Base-by-base conservation (phyloP, 1,140 invertebrate genomes). In the Coptotermes formosanus region DNA sequence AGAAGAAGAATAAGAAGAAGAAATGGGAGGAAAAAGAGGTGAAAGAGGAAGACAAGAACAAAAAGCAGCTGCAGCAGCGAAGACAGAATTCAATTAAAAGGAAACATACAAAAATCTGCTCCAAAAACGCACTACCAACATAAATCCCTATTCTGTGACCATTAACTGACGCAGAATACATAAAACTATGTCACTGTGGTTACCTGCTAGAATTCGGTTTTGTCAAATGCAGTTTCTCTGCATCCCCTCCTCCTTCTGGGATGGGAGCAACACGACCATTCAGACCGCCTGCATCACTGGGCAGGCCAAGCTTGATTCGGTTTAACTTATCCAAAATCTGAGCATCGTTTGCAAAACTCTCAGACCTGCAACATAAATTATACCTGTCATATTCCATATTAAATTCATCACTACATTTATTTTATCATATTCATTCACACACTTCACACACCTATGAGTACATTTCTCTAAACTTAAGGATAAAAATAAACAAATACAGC, bases 281-380 rank as follows among this genome's bases (percentile, higher is more conserved):
- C 30, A 64, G 12, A 23, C 30, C 21, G 21, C 48, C 30, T 8
- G 48, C 19, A 6, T 84, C 83, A 30, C n/a, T 32, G 14, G 83
- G 59, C 25, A 84, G 45, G 83, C 48, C 48, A 52, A 59, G 48
- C 45, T 84, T 84, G 14, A 84, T 52, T 32, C 25, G n/a, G 52
- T 84, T 84, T 48, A 84, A 38, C 19, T 84, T 84, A 45, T 84
- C 83, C 44, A 96, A 91, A 59, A 96, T 94, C 88, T 95, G 94
- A 11, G 95, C 94, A 90, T 96, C 96, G 38, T 94, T 95, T 1
- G 94, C 95, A 90, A 95, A 95, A 89, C 94, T 96, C 88, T 95
- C 94, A 6, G 94, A 95, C 84, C 94, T 92, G 19, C 93, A 88
- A 85, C 43, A 82, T 30, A 32, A 87, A 83, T 55, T 16, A 55